These are phyloP conservation scores for Pachyseris speciosa DNA, from an alignment of 64 coral and sea anemone genomes.

Conservation along the genomic window DNA sequence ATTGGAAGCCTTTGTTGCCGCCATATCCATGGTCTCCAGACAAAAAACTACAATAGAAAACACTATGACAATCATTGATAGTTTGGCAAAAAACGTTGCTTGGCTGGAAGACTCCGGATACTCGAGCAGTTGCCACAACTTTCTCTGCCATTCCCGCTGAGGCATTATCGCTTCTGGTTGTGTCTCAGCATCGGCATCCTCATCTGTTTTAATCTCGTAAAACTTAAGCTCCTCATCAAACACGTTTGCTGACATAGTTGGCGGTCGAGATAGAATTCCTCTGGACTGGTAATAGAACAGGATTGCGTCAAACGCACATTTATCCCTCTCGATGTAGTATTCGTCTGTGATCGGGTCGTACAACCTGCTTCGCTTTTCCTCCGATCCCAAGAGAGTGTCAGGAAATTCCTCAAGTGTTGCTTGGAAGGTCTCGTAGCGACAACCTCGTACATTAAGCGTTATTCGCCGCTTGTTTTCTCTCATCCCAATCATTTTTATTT, in stretches of 20 bases:
- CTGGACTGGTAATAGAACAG: slow-evolving; percentile 88
- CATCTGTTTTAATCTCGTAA: slow-evolving; percentile 51
- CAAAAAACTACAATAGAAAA: slow-evolving; percentile 79
- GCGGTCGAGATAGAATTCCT: slow-evolving; percentile 84
- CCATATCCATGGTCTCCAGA: slow-evolving; percentile 53
- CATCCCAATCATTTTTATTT: neutral
- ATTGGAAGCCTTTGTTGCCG: neutral
- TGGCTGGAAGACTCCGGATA: slow-evolving; percentile 66
- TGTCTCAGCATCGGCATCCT: slow-evolving; percentile 1
- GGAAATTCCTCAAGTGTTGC: slow-evolving; percentile 82
- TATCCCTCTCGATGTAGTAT: slow-evolving; percentile 81
- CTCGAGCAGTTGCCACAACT: slow-evolving; percentile 74
- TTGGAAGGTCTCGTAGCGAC: slow-evolving; percentile 83
- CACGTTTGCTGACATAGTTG: slow-evolving; percentile 41
- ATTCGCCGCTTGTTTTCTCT: slow-evolving; percentile 55
- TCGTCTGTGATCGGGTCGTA: slow-evolving; percentile 69
- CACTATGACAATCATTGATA: slow-evolving; percentile 66
- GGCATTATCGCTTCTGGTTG: neutral
- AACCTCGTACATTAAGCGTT: slow-evolving; percentile 81
- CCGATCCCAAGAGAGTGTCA: slow-evolving; percentile 76
- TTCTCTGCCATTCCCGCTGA: slow-evolving; percentile 38
- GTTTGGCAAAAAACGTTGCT: slow-evolving; percentile 43
- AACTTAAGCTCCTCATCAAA: slow-evolving; percentile 82
- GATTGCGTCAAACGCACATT: slow-evolving; percentile 81
- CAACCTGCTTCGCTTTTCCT: slow-evolving; percentile 60